These are phyloP conservation scores for Drosophila repletoides DNA, from an alignment of 1,140 invertebrate genomes.

Conservation along the genomic window DNA sequence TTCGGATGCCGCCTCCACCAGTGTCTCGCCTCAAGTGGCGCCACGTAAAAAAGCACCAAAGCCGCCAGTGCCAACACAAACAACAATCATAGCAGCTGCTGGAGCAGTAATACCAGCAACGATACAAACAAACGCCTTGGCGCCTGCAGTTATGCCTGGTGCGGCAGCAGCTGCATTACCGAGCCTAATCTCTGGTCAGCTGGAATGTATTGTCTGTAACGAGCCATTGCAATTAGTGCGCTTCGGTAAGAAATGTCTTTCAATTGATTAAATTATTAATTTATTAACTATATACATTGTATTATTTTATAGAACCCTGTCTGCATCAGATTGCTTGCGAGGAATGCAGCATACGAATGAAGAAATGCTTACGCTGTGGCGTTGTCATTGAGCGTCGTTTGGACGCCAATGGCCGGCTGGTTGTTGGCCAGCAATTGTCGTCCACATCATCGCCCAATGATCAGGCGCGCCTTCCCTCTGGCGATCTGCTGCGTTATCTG, in stretches of 20 bases:
- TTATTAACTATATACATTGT: not conserved
- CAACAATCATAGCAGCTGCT: not conserved
- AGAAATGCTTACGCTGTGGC: constrained; percentile 90
- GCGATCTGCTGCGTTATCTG: constrained; percentile 87
- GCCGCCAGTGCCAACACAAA: constrained; percentile 38
- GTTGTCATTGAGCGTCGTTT: constrained; percentile 84
- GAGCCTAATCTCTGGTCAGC: constrained; percentile 67
- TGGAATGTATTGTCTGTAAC: constrained; percentile 89
- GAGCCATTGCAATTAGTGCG: constrained; percentile 86
- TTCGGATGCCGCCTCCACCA: constrained; percentile 52
- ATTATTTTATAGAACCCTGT: constrained; percentile 85
- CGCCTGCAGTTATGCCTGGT: not conserved
- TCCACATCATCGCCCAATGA: constrained; percentile 71
- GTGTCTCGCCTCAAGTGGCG: constrained; percentile 62
- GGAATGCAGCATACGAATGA: constrained; percentile 90
- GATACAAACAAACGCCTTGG: constrained; percentile 50
- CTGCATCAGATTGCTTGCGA: constrained; percentile 89
- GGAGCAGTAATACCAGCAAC: not conserved
- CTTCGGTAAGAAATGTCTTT: constrained; percentile 42
- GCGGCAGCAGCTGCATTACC: constrained; percentile 27
- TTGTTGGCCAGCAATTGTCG: constrained; percentile 38
- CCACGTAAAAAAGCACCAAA: constrained; percentile 79
- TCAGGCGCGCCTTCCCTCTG: constrained; percentile 84
- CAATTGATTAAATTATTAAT: not conserved
- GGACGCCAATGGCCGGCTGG: constrained; percentile 52